A percentile compares a stretch with the other conserved stretches of the same genome.
phyloP scores from a whole-genome alignment of 2,113 vertebrate species.

The Mesitornis unicolor region DNA sequence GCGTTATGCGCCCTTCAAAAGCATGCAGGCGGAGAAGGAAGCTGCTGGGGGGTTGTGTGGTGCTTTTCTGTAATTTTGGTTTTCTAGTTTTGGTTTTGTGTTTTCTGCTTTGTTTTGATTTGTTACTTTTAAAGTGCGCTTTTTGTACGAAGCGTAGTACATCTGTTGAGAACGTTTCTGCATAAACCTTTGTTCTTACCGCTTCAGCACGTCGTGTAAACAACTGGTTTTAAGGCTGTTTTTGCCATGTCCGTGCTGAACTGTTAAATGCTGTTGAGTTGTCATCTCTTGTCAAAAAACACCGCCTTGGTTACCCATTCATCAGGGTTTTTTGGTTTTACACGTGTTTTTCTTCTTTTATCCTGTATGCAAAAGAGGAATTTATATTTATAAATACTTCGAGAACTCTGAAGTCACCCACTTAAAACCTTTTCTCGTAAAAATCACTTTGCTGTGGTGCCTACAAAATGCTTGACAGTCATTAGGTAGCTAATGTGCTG shows the following conservation, averaged over 20 bases:
- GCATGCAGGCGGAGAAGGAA: not conserved
- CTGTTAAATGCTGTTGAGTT: not conserved
- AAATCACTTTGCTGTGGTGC: constrained; percentile 35
- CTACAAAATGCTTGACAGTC: constrained; percentile 30
- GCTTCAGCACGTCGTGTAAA: not conserved
- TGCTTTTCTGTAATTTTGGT: not conserved
- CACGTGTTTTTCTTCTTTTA: constrained; percentile 13
- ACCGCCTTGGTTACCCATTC: constrained; percentile 6
- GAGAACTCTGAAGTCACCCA: constrained; percentile 35
- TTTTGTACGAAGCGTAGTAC: not conserved
- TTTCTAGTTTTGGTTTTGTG: not conserved
- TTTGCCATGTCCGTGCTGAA: not conserved
- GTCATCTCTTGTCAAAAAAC: constrained; percentile 26
- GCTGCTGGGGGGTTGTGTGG: not conserved
- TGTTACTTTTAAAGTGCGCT: not conserved
- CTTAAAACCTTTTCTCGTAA: constrained; percentile 35
- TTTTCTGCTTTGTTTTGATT: not conserved
- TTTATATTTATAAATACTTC: constrained; percentile 45
- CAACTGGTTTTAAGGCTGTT: not conserved
- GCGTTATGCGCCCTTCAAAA: not conserved
- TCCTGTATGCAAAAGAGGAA: constrained; percentile 23
- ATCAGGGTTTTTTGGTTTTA: constrained; percentile 25
- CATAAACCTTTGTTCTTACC: not conserved
- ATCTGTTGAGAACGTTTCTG: not conserved
- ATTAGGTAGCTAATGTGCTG: constrained; percentile 64